Evolutionary conservation across 2,797 vertebrate genomes (phyloP).

Genomic region (Danio jaintianensis): DNA sequence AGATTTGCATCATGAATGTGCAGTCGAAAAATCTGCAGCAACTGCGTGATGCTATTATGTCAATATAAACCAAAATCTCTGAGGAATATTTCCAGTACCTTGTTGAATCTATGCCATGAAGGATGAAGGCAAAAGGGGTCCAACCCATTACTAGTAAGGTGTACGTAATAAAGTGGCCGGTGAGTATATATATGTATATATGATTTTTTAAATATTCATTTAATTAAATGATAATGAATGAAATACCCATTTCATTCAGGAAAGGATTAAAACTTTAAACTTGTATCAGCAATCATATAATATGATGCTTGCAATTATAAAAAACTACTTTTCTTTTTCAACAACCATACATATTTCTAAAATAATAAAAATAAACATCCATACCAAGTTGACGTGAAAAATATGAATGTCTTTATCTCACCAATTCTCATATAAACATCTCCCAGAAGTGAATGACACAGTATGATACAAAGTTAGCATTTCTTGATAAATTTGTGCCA

Average conservation of each 20-base stretch:
- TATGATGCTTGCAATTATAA: constrained; percentile 33
- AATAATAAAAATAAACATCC: constrained; percentile 55
- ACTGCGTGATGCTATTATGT: too few relatives aligned
- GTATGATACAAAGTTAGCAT: constrained; percentile 82
- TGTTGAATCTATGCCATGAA: too few relatives aligned
- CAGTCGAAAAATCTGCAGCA: too few relatives aligned
- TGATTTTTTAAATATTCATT: background rate
- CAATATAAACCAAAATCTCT: too few relatives aligned
- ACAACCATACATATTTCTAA: background rate
- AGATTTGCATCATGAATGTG: too few relatives aligned
- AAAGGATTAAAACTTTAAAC: constrained; percentile 36
- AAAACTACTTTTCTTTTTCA: background rate
- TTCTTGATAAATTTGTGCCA: constrained; percentile 72
- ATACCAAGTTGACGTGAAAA: constrained; percentile 80
- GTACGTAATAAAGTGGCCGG: too few relatives aligned
- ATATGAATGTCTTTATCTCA: constrained; percentile 87
- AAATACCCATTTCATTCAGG: too few relatives aligned
- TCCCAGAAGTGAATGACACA: constrained; percentile 80
- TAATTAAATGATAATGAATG: too few relatives aligned
- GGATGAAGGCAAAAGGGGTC: too few relatives aligned
- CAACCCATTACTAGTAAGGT: too few relatives aligned
- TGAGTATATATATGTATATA: background rate
- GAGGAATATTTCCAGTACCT: too few relatives aligned
- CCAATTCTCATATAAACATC: constrained; percentile 83
- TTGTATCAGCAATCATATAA: background rate